These are phyloP conservation scores for Anastrepha ludens DNA, from an alignment of 1,140 invertebrate species.

Conservation along the genomic window DNA sequence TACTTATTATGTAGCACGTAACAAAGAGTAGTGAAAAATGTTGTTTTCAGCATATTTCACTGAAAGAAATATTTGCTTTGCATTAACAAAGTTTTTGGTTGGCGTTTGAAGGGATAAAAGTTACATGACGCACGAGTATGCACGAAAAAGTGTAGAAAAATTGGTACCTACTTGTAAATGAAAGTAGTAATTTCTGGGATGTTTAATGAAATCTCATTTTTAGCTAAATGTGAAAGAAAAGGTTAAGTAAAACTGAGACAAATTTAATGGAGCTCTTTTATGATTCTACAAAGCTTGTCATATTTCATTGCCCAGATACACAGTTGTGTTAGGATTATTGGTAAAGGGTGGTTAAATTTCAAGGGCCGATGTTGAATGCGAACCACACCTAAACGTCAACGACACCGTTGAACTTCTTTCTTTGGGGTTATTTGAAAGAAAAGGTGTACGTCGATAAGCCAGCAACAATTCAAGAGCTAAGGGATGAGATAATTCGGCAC, in stretches of 20 bases:
- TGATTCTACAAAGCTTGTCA: conserved; percentile 4
- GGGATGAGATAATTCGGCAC: too few relatives aligned
- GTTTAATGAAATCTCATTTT: background rate
- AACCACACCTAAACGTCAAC: too few relatives aligned
- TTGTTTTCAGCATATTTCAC: background rate
- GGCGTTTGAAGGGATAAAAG: background rate
- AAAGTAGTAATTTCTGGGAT: background rate
- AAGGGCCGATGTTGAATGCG: too few relatives aligned
- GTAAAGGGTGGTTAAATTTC: too few relatives aligned
- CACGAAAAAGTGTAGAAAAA: background rate
- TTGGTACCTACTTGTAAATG: background rate
- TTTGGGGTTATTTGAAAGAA: too few relatives aligned
- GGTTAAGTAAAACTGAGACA: background rate
- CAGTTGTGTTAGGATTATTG: background rate
- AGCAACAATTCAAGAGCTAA: too few relatives aligned
- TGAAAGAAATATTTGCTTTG: conserved; percentile 18
- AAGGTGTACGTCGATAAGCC: too few relatives aligned
- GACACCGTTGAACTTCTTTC: too few relatives aligned
- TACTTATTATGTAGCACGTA: too few relatives aligned
- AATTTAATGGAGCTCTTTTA: conserved; percentile 23
- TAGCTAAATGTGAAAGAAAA: background rate
- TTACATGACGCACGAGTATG: background rate
- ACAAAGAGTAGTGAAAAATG: too few relatives aligned
- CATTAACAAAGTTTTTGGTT: background rate
- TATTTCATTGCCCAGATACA: background rate